Percentiles rank a stretch among this genome's conserved stretches.
phyloP scores from a whole-genome alignment of 2,113 vertebrate genomes.

The Clarias magur region DNA sequence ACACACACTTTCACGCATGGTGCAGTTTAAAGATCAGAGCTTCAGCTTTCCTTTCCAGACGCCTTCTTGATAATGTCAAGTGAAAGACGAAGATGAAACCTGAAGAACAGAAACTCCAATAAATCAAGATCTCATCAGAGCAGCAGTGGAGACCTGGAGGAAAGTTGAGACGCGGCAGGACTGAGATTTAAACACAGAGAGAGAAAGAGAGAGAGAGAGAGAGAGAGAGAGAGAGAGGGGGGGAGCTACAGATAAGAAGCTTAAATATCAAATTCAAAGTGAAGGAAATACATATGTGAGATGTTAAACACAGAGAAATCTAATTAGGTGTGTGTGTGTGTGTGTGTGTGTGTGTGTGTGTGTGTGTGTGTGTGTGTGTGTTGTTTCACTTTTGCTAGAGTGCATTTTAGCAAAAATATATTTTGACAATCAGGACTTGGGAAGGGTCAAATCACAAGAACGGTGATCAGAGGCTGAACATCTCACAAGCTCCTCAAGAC shows the following conservation, averaged over 20 bases:
- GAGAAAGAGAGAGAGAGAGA: too few species aligned
- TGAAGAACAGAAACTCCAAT: slow-evolving; percentile 47
- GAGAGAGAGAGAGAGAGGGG: too few species aligned
- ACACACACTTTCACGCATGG: slow-evolving; percentile 19
- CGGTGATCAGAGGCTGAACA: not conserved
- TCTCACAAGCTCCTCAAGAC: not conserved
- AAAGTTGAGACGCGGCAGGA: slow-evolving; percentile 32
- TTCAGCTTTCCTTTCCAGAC: slow-evolving; percentile 28
- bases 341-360: not conserved
- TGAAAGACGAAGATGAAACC: slow-evolving; percentile 50
- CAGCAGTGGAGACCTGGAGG: slow-evolving; percentile 1
- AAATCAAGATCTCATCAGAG: slow-evolving; percentile 42
- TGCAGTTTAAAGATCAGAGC: not conserved
- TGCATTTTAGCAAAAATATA: not conserved
- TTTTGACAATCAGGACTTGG: not conserved
- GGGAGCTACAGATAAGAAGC: not conserved
- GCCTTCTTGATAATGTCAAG: slow-evolving; percentile 46
- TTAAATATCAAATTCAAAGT: not conserved
- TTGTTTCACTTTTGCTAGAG: not conserved
- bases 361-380: too few species aligned
- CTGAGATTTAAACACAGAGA: slow-evolving; percentile 21
- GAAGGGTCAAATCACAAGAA: not conserved
- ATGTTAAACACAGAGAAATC: not conserved
- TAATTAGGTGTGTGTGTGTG: not conserved
- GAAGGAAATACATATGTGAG: not conserved